These are phyloP conservation scores for Astropecten irregularis DNA, from an alignment of 53 echinoderm and acorn worm genomes.

Conservation along the genomic window DNA sequence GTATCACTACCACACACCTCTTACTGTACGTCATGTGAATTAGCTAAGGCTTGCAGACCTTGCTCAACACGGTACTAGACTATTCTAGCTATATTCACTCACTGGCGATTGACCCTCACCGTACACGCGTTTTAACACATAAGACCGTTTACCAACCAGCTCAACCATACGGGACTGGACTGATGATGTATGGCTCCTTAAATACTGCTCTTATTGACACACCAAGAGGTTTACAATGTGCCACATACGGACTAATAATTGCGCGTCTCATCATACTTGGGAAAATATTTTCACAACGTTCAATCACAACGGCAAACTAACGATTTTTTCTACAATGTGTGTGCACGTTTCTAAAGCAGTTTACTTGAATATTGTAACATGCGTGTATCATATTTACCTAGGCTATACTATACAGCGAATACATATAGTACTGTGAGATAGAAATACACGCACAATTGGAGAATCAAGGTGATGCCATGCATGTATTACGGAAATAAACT, in stretches of 20 bases:
- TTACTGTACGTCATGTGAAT: conserved; percentile 17
- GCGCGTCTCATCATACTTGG: conserved; percentile 5
- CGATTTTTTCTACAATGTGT: background rate
- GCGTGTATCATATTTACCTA: background rate
- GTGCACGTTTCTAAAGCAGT: background rate
- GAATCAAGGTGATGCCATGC: background rate
- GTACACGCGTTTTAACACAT: conserved; percentile 32
- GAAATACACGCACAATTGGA: conserved; percentile 7
- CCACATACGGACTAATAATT: conserved; percentile 17
- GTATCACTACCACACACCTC: conserved; percentile 36
- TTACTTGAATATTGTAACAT: background rate
- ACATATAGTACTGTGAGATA: too few relatives aligned
- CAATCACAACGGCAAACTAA: conserved; percentile 25
- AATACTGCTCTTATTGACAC: conserved; percentile 27
- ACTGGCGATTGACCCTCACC: conserved; percentile 27
- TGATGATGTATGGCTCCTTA: background rate
- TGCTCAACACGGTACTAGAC: too few relatives aligned
- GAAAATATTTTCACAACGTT: conserved; percentile 31
- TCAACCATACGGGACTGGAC: background rate
- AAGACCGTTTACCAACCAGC: conserved; percentile 13
- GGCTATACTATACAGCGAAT: too few relatives aligned
- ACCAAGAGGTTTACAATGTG: background rate
- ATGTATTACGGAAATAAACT: background rate
- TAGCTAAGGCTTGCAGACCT: conserved; percentile 47
- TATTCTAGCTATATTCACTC: too few relatives aligned